Base-by-base conservation (phyloP, 1,140 invertebrate genomes). In the Euura lappo region DNA sequence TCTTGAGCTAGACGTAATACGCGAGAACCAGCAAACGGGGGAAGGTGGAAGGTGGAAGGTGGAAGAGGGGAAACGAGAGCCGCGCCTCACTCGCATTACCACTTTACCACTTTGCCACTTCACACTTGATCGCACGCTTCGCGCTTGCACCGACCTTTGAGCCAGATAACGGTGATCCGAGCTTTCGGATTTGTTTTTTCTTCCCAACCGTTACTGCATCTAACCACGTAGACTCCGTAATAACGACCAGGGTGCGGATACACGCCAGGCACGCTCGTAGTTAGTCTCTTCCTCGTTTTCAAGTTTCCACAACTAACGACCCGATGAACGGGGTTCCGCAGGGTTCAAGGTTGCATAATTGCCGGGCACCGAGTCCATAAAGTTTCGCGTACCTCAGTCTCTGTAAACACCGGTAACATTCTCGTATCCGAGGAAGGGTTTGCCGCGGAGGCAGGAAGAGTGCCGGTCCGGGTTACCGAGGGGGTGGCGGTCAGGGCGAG, bases 351-450 rank as follows among this genome's bases (percentile, higher is more conserved):
- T 71, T 4, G n/a, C 47, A 68, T 69, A 72, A 75, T 79, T 68
- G 72, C 69, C 75, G 79, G 28, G 75, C 73, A 71, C 45, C 72
- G 77, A 78, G 79, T 79, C 77, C 73, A 28, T 81, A 79, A 75
- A 80, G 68, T 72, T 70, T 76, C 71, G 69, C 71, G 70, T 66
- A 28, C 28, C 28, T 72, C 70, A 72, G 65, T 71, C 67, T 72
- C 73, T 78, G 74, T 79, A 82, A 81, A 81, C 77, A 80, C 76
- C 28, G 28, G 28, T 28, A 28, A 28, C 28, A 28, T 28, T 28
- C 28, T 28, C 28, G 28, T 28, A 71, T 51, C 72, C 28, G 28
- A 28, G 28, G 28, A 28, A 28, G 28, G 28, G 28, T 28, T 28
- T 28, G 77, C 69, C 71, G 77, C 47, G 70, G 45, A 71, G 74